Conservation (phyloP, 2,797 vertebrate species). For the Cygnus olor region DNA sequence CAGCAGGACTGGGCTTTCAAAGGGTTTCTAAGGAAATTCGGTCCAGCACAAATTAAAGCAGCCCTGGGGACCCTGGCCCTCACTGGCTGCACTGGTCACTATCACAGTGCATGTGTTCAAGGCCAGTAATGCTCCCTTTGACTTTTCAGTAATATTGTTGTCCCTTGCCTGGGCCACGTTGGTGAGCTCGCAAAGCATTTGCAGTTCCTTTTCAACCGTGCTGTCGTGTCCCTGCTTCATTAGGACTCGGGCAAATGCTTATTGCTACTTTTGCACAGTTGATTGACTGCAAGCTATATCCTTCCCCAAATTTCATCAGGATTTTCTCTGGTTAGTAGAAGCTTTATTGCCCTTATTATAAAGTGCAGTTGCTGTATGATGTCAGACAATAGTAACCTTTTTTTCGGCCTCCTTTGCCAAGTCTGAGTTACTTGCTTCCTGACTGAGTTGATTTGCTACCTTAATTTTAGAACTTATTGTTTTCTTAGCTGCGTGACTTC, state of each 20-base stretch:
- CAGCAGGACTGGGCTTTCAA: background rate
- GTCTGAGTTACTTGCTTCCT: background rate
- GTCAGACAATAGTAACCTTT: background rate
- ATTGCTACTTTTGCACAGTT: background rate
- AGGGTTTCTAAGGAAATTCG: background rate
- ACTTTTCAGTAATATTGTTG: background rate
- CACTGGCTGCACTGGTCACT: rapidly evolving
- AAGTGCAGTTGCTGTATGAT: background rate
- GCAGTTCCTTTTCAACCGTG: background rate
- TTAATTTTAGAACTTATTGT: background rate
- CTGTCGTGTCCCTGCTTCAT: rapidly evolving
- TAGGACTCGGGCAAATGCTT: background rate
- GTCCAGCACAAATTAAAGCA: background rate
- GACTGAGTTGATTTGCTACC: background rate
- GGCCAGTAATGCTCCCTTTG: background rate
- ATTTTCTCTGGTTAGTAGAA: conserved; percentile 1
- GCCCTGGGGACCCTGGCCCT: background rate
- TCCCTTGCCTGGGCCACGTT: background rate
- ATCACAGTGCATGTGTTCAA: background rate
- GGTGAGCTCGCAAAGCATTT: background rate
- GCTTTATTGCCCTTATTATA: background rate
- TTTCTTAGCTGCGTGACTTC: background rate
- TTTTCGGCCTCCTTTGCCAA: background rate
- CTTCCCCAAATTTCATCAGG: background rate
- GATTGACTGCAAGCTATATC: background rate